Evolutionary conservation across 2,888 invertebrate species (phyloP), one percentile per base, ranked within the genome.

Genomic region (Acanthosoma haemorrhoidale): DNA sequence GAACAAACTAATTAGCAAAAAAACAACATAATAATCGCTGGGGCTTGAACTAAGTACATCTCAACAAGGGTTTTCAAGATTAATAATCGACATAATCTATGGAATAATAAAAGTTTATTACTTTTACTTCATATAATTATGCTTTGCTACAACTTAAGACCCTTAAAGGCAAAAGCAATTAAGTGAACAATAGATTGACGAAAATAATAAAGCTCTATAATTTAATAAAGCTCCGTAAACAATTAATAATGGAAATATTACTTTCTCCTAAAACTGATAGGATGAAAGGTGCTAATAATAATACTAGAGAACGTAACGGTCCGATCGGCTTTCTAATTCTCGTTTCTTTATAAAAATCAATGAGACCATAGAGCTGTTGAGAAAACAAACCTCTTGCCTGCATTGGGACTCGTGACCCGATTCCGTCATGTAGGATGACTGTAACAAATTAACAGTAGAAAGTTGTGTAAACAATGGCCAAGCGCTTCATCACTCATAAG

Each of bases 231-330:
- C n/a, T n/a, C 25, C 2, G 25, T 21, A 25, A 51, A 51, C 51
- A 51, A 51, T 51, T 25, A 51, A 51, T 51, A 51, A 51, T 25
- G 51, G 29, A 51, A 51, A 25, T 51, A 25, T 51, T n/a, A 51
- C 25, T 51, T 51, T 51, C 51, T 51, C 51, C n/a, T n/a, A 0
- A 25, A 25, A 51, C 25, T 25, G 29, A 25, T 21, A 25, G 4
- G 25, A 51, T 51, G 51, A 51, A 51, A 51, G 51, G n/a, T n/a
- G n/a, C n/a, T 25, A 25, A 51, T 6, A 5, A 25, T 51, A 51
- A 51, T n/a, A n/a, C n/a, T n/a, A n/a, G n/a, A n/a, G n/a, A n/a
- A n/a, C n/a, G n/a, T n/a, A n/a, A n/a, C n/a, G n/a, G n/a, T n/a
- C 51, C 25, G n/a, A 51, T n/a, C 43, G 3, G 4, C 11, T 25